Percentiles rank a stretch among this genome's conserved stretches.
phyloP scores from a whole-genome alignment of 2,113 vertebrate species.

The Rhinolophus sinicus region DNA sequence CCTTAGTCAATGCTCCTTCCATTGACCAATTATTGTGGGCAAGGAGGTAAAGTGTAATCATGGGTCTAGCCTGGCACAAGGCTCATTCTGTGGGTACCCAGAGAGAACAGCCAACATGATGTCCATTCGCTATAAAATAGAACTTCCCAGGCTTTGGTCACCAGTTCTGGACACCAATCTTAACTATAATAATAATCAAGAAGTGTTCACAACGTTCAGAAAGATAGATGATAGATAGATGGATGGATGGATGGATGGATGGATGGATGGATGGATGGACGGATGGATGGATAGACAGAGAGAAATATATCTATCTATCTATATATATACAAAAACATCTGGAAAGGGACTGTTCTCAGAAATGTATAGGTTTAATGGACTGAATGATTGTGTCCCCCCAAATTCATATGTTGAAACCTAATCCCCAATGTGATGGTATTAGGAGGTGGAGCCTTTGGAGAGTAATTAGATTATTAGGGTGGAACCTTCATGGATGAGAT shows the following conservation, averaged over 20 bases:
- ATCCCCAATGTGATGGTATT: background rate
- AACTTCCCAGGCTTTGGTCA: background rate
- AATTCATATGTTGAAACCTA: background rate
- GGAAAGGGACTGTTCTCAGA: background rate
- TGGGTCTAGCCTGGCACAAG: background rate
- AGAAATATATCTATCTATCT: too few relatives aligned
- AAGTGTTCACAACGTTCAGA: background rate
- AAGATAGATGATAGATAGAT: background rate
- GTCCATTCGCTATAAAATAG: background rate
- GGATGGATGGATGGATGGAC: too few relatives aligned
- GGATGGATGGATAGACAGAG: too few relatives aligned
- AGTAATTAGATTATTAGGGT: background rate
- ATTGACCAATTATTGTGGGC: background rate
- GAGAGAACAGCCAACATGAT: background rate
- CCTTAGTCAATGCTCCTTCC: background rate
- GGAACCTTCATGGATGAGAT: too few relatives aligned
- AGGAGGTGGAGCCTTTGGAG: background rate
- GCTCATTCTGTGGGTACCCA: background rate
- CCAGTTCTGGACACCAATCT: background rate
- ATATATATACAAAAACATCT: background rate
- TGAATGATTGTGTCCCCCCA: background rate
- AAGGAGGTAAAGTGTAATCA: background rate
- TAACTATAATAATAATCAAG: background rate
- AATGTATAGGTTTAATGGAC: background rate
- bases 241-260: too few relatives aligned